Evolutionary conservation across 1,140 invertebrate species (phyloP).

Genomic region (Mactra quadrangularis): DNA sequence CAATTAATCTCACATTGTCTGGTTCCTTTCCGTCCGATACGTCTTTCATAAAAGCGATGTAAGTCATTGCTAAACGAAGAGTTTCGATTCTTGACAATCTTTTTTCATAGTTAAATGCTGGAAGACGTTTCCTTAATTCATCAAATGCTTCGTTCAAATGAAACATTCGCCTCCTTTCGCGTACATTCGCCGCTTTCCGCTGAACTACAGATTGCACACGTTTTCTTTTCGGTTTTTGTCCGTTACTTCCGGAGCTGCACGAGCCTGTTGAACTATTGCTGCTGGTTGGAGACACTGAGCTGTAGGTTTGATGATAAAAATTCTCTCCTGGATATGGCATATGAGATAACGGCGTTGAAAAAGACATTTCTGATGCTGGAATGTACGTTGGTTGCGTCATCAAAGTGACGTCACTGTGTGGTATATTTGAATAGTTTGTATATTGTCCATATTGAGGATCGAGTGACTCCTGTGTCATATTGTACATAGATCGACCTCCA

Average conservation of each 20-base stretch:
- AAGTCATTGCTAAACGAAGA: constrained; percentile 95
- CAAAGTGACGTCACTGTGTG: constrained; percentile 27
- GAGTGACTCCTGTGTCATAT: constrained; percentile 14
- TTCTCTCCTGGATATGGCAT: constrained; percentile 43
- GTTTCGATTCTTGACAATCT: constrained; percentile 89
- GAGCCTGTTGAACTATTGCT: constrained; percentile 27
- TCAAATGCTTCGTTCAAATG: constrained; percentile 83
- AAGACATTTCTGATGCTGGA: constrained; percentile 33
- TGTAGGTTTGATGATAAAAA: constrained; percentile 35
- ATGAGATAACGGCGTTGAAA: constrained; percentile 30
- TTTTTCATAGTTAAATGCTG: constrained; percentile 80
- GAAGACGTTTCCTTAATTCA: constrained; percentile 77
- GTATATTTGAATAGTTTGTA: constrained; percentile 25
- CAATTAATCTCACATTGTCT: constrained; percentile 66
- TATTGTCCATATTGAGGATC: constrained; percentile 38
- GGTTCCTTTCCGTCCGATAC: constrained; percentile 85
- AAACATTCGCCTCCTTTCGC: constrained; percentile 81
- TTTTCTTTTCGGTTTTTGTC: constrained; percentile 75
- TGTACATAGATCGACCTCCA: constrained; percentile 21
- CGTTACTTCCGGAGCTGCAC: constrained; percentile 1
- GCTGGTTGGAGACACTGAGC: constrained; percentile 30
- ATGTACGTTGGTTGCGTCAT: constrained; percentile 31
- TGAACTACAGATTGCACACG: constrained; percentile 75
- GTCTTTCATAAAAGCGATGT: constrained; percentile 98
- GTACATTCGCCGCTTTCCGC: constrained; percentile 82